A percentile compares a stretch with the other conserved stretches of the same genome.
Evolutionary conservation across 2,113 vertebrate species (phyloP).

Genomic region (Cyanoramphus novaezelandiae): DNA sequence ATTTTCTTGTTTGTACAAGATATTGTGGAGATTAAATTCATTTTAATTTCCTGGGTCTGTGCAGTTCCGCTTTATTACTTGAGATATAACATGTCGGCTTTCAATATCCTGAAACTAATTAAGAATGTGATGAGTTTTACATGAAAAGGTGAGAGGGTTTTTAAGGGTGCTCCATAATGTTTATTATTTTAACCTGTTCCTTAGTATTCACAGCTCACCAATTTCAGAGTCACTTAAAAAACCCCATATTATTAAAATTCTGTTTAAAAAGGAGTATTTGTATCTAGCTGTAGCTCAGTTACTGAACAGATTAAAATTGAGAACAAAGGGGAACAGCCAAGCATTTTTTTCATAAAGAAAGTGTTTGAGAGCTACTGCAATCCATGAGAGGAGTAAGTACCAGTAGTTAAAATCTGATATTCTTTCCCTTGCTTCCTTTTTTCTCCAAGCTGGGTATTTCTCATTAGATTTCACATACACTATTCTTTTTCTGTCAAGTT

Average conservation of each 20-base stretch:
- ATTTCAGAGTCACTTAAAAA: background rate
- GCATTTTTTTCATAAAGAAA: background rate
- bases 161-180: background rate
- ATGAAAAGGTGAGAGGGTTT: background rate
- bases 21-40: background rate
- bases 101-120: slow-evolving; percentile 6
- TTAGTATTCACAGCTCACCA: background rate
- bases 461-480: background rate
- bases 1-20: background rate
- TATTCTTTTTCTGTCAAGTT: no score
- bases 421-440: background rate
- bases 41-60: slow-evolving; percentile 14
- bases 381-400: background rate
- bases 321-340: background rate
- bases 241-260: background rate
- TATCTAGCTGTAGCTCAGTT: background rate
- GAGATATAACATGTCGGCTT: background rate
- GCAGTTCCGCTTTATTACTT: background rate
- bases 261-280: background rate
- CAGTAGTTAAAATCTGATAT: background rate
- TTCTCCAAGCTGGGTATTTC: background rate
- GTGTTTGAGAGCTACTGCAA: background rate
- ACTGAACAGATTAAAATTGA: background rate
- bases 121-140: background rate
- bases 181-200: background rate